A percentile compares a stretch with the other conserved stretches of the same genome.
phyloP scores from a whole-genome alignment of 2,797 vertebrate species.

The Bothrops alternatus region DNA sequence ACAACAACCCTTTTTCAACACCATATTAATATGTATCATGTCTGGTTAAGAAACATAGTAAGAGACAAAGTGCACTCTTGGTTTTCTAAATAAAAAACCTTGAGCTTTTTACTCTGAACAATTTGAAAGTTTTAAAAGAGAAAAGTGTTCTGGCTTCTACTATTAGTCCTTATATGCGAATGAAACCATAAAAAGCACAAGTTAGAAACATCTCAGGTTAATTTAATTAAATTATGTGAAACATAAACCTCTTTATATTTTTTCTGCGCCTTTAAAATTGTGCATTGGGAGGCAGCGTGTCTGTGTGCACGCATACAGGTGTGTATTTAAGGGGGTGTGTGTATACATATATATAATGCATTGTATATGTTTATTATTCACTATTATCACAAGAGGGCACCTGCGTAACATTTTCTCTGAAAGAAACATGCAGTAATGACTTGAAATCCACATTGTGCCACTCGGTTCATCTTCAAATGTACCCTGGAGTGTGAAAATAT shows the following conservation, averaged over 20 bases:
- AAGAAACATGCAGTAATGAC: not conserved
- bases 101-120: not conserved
- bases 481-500: not conserved
- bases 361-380: not conserved
- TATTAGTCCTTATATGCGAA: not conserved
- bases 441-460: not conserved
- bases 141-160: not conserved
- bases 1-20: not conserved
- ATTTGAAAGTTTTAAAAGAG: not conserved
- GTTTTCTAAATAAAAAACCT: not conserved
- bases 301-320: not conserved
- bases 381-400: slow-evolving; percentile 42
- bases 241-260: accelerated
- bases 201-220: not conserved
- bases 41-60: not conserved
- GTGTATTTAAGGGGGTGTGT: not conserved
- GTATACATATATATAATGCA: not conserved
- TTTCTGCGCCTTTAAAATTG: not conserved
- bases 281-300: not conserved
- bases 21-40: not conserved
- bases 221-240: not conserved
- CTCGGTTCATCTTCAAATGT: not conserved
- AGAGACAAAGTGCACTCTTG: not conserved
- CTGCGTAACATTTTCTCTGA: not conserved
- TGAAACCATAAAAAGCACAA: not conserved